Base-by-base conservation (phyloP, 2,113 vertebrate species). In the Tachuris rubrigastra region DNA sequence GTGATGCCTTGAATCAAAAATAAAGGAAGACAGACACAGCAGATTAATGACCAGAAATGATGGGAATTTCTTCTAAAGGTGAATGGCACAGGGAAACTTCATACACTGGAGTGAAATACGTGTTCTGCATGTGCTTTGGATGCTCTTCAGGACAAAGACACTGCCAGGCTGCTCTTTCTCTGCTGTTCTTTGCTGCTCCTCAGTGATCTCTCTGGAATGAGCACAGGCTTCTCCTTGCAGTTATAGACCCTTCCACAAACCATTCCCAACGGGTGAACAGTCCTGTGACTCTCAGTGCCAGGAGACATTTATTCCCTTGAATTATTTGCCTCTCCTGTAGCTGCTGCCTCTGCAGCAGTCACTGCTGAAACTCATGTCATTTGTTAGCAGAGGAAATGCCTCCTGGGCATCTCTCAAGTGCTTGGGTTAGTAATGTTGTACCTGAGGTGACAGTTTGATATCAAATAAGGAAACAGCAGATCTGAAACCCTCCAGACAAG, bases 191-290 rank as follows among this genome's bases (percentile, higher is more conserved):
- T 33, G 23, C 42, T 33, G 18, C 30, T 75, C 67, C 50, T 69
- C 19, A 22, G 28, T 19, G 21, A 27, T 35, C 59, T 69, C 31
- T 35, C 31, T 35, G 56, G 49, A 49, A 27, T 39, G 37, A 53
- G 25, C 6, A 0, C 9, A 11, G 35, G 33, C 2, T 82, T 78
- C 37, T 52, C 14, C 0, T 4, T n/a, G 55, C 12, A 21, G n/a
- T 7, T 46, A 85, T 42, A 35, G 42, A 37, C 33, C n/a, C 25
- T 68, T 67, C 62, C 27, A 22, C 4, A 42, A 47, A 35, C 35
- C 10, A 3, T 85, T 87, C 37, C 53, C 41, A 53, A 2, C 3
- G 6, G 8, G 9, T 11, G 47, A 47, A 7, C 5, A 30, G 35
- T 35, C 14, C 52, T 30, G 7, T 6, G 44, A 13, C 17, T 68